These are phyloP conservation scores for Diplosoma virens DNA, from an alignment of 23 tunicate species.

Conservation along the genomic window DNA sequence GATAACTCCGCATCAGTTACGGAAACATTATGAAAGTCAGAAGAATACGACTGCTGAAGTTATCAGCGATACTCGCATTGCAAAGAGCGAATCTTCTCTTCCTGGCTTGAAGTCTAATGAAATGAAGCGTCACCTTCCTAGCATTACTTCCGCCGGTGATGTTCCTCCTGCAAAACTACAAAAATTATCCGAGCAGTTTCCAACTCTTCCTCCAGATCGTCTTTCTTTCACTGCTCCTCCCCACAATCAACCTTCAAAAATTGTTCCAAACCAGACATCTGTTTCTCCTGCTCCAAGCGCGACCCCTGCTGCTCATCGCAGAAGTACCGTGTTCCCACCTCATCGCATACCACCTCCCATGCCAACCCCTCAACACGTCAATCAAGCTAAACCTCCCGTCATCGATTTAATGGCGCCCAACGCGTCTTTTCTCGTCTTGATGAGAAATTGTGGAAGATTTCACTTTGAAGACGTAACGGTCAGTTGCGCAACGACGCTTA, in stretches of 20 bases:
- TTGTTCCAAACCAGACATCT: constrained; percentile 3
- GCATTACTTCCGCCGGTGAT: background rate
- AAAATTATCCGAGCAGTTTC: background rate
- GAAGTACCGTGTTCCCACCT: background rate
- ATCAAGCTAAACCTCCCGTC: constrained; percentile 46
- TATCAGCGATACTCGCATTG: no score
- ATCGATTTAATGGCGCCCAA: constrained; percentile 92
- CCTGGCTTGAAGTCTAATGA: no score
- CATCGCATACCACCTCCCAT: constrained; percentile 19
- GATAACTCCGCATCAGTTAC: constrained; percentile 1
- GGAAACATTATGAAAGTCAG: constrained; percentile 7
- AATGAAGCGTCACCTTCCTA: background rate
- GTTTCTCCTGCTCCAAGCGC: constrained; percentile 4
- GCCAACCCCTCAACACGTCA: background rate
- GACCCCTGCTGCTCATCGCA: background rate
- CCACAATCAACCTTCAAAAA: background rate
- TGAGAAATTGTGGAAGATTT: constrained; percentile 70
- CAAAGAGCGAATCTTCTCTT: no score
- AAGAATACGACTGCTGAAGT: background rate
- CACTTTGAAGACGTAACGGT: constrained; percentile 60
- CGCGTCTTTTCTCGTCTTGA: constrained; percentile 74
- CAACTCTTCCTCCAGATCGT: background rate
- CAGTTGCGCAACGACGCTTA: no score
- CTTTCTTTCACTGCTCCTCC: background rate
- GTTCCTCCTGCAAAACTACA: background rate